phyloP scores from a whole-genome alignment of 2,888 invertebrate species.

The Stenodema calcarata region DNA sequence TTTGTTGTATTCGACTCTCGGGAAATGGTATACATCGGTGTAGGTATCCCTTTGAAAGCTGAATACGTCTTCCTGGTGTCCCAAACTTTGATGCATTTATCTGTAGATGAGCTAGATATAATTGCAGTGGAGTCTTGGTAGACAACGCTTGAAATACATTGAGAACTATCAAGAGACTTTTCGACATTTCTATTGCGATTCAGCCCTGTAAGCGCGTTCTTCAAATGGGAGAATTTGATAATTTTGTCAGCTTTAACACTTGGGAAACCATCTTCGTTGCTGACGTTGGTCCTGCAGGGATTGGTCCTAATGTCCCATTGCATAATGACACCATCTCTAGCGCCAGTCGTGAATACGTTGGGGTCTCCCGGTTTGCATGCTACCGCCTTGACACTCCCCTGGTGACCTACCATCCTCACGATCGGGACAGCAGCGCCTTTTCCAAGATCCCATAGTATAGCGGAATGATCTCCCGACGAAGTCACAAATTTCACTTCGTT shows the following conservation, averaged over 20 bases:
- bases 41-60: conserved; percentile 69
- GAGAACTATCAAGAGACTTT: background rate
- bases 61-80: conserved; percentile 84
- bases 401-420: conserved; percentile 74
- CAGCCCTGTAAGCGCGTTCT: background rate
- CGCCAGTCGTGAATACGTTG: conserved; percentile 85
- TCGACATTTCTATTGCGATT: background rate
- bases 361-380: conserved; percentile 73
- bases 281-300: background rate
- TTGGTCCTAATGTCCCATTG: conserved; percentile 77
- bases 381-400: conserved; percentile 82
- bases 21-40: conserved; percentile 61
- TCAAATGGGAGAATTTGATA: conserved; percentile 5
- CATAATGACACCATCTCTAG: conserved; percentile 84
- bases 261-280: background rate
- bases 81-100: conserved; percentile 80
- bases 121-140: background rate
- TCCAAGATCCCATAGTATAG: conserved; percentile 77
- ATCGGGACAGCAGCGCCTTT: conserved; percentile 56
- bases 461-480: conserved; percentile 85
- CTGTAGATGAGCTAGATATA: conserved; percentile 21
- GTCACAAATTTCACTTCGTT: conserved; percentile 79
- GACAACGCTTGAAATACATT: conserved; percentile 22
- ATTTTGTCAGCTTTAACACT: conserved; percentile 9
- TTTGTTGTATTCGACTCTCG: background rate